phyloP scores from a whole-genome alignment of 2,888 invertebrate genomes.

The Rhaphigaster nebulosa region DNA sequence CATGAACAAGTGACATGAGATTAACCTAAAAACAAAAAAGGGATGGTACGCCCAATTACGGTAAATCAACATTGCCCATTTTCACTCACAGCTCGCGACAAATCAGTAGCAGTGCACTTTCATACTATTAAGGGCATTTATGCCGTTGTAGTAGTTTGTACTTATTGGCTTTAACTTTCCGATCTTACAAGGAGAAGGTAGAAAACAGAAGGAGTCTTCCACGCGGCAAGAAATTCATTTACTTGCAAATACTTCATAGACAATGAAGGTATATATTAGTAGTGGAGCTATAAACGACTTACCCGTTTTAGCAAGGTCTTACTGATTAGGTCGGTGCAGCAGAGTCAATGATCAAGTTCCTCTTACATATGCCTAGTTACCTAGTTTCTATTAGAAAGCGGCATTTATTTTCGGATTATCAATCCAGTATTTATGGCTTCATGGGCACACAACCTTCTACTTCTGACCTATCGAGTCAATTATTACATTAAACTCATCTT shows the following conservation, averaged over 20 bases:
- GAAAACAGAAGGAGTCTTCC: not conserved
- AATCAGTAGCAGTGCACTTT: not conserved
- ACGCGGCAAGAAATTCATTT: not conserved
- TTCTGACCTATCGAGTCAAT: too few species aligned
- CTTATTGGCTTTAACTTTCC: not conserved
- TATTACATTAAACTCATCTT: too few species aligned
- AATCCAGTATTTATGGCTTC: not conserved
- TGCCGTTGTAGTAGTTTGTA: not conserved
- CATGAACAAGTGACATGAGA: not conserved
- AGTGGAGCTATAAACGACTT: not conserved
- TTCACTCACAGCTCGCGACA: not conserved
- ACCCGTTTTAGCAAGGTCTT: not conserved
- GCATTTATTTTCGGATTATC: not conserved
- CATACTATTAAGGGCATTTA: not conserved
- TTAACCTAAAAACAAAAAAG: not conserved
- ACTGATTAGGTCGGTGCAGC: not conserved
- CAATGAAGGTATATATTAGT: not conserved
- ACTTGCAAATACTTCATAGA: not conserved
- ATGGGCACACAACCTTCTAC: too few species aligned
- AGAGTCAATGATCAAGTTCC: not conserved
- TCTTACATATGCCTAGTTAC: not conserved
- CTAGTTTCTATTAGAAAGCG: not conserved
- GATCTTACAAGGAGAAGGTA: not conserved
- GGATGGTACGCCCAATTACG: not conserved
- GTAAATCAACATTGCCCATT: not conserved